A percentile compares a stretch with the other conserved stretches of the same genome.
Conservation (phyloP, 1,140 invertebrate species). For the Psilanteris sp. region DNA sequence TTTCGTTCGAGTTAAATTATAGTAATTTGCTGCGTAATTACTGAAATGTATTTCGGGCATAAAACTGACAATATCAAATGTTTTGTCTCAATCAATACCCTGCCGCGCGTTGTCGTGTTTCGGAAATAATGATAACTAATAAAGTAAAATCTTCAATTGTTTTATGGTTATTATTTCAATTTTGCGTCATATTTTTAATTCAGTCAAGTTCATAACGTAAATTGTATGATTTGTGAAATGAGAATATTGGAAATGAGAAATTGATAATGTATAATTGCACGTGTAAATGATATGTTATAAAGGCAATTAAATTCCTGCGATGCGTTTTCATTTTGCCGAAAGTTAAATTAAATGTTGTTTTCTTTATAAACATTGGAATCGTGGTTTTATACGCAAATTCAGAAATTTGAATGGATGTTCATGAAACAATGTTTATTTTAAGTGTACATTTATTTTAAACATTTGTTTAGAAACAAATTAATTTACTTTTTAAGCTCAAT, state of each 20-base stretch:
- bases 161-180: slow-evolving; percentile 24
- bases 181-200: slow-evolving; percentile 25
- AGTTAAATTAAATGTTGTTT: too few species aligned
- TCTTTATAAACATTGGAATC: too few species aligned
- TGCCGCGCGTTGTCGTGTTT: background rate
- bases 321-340: too few species aligned
- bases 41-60: slow-evolving; percentile 27
- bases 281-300: background rate
- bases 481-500: too few species aligned
- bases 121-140: slow-evolving; percentile 6
- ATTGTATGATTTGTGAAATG: slow-evolving; percentile 4
- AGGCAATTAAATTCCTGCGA: too few species aligned
- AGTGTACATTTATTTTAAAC: too few species aligned
- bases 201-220: background rate
- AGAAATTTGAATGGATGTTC: too few species aligned
- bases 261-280: background rate
- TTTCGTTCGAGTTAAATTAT: slow-evolving; percentile 55
- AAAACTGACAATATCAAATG: slow-evolving; percentile 35
- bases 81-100: slow-evolving; percentile 27
- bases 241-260: background rate
- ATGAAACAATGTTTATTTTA: too few species aligned
- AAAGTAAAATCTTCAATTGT: slow-evolving; percentile 20
- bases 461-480: too few species aligned
- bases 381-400: too few species aligned
- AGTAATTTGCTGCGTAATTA: slow-evolving; percentile 59